These are phyloP conservation scores for Hemibagrus wyckioides DNA, from an alignment of 2,113 vertebrate genomes.

Conservation along the genomic window DNA sequence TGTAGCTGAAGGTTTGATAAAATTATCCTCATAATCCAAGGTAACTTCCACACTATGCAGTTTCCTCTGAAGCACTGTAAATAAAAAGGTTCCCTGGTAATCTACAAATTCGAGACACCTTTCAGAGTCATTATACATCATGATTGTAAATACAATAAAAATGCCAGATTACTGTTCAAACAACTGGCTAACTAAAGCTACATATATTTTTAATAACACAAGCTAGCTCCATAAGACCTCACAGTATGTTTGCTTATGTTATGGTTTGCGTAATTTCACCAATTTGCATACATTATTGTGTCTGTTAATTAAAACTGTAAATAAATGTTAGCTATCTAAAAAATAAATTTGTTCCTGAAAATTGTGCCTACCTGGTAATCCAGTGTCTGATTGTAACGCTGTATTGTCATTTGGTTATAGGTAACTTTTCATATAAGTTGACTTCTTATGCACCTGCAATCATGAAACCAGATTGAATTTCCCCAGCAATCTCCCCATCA, in stretches of 20 bases:
- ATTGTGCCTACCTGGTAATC: neutral
- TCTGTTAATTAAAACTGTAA: neutral
- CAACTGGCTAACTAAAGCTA: neutral
- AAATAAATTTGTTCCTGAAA: neutral
- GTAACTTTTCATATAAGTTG: neutral
- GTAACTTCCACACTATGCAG: neutral
- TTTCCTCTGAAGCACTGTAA: neutral
- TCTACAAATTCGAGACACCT: neutral
- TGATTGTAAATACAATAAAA: neutral
- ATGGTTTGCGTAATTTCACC: neutral
- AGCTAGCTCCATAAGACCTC: neutral
- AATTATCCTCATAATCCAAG: neutral
- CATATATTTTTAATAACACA: neutral
- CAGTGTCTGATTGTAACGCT: neutral
- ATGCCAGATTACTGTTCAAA: neutral
- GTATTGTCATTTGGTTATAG: neutral
- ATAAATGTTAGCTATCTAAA: neutral
- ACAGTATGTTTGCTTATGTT: no score
- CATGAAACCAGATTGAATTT: conserved; percentile 3
- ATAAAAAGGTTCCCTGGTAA: neutral
- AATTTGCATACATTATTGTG: neutral
- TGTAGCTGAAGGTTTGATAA: neutral
- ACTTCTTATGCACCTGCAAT: neutral
- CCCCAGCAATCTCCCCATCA: neutral
- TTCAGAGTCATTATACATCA: neutral